Evolutionary conservation across 2,113 vertebrate species (phyloP), one percentile per base, ranked within the genome.

Genomic region (Ramphastos sulfuratus): DNA sequence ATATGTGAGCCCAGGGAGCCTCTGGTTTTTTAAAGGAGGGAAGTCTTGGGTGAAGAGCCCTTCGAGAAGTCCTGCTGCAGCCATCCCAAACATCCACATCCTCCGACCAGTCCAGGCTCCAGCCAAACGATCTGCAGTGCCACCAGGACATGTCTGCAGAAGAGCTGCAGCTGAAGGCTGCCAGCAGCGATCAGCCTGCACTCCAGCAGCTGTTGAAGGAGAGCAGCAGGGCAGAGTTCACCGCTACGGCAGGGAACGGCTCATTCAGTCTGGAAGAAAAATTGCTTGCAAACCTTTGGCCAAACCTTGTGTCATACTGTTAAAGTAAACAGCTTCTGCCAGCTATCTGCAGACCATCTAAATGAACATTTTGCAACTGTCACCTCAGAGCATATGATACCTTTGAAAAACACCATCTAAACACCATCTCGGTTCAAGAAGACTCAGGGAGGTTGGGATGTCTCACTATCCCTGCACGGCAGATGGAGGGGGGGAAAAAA

Each of bases 181-280:
- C 35, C 7, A 0, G 71, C 17, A 1, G 2, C 0, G 9, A 44
- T 18, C 66, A 58, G 44, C 18, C 65, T 25, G 37, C 2, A 1
- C 37, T 1, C 0, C 56, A 18, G 24, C 1, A 1, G n/a, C 23
- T 73, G 27, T 50, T 8, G 6, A 15, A 52, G 67, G 70, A 63
- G 52, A 60, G 35, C 15, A 0, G 20, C 0, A 0, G 46, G 69
- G 35, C 73, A 89, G 55, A 86, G 31, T n/a, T 88, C 72, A 42
- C 28, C 0, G 2, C 69, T 18, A 21, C 8, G 0, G 20, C 3
- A 1, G 3, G 64, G 70, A 84, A 50, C 1, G 0, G 58, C 55
- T 52, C 30, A 56, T 37, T 52, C 2, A 0, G 37, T 23, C 30
- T 20, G 27, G 15, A 74, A 69, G 39, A 64, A 65, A 84, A 91